Percentiles rank a stretch among this genome's conserved stretches.
These are phyloP conservation scores for Liolophura sinensis DNA, from an alignment of 1,140 invertebrate species.

Conservation along the genomic window DNA sequence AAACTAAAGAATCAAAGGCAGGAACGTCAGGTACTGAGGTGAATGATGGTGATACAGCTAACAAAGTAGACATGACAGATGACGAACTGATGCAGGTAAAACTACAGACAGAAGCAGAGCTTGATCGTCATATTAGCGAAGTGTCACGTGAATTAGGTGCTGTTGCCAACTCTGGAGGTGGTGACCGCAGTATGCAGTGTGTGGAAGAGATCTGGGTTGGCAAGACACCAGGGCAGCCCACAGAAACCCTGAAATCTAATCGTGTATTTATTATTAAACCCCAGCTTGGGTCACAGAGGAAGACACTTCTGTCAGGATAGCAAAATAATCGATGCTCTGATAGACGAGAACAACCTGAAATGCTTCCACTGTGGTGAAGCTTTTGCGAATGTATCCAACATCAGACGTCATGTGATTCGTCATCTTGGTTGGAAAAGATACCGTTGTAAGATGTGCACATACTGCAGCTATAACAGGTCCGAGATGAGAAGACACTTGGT, in stretches of 20 bases:
- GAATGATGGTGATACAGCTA: no score
- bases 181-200: background rate
- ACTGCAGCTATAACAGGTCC: slow-evolving; percentile 53
- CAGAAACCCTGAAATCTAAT: slow-evolving; percentile 10
- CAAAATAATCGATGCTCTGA: slow-evolving; percentile 36
- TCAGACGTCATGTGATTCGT: slow-evolving; percentile 55
- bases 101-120: no score
- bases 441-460: slow-evolving; percentile 56
- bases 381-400: slow-evolving; percentile 51
- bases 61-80: no score
- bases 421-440: slow-evolving; percentile 59
- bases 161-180: no score
- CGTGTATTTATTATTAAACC: background rate
- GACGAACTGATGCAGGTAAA: no score
- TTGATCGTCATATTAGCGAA: no score
- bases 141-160: slow-evolving; percentile 3
- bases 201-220: slow-evolving; percentile 39
- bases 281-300: background rate
- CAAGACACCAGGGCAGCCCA: slow-evolving; percentile 28
- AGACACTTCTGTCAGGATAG: slow-evolving; percentile 32
- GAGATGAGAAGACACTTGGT: slow-evolving; percentile 42
- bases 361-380: slow-evolving; percentile 53
- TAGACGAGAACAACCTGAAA: slow-evolving; percentile 41
- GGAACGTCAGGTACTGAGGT: no score
- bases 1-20: no score